phyloP scores from a whole-genome alignment of 2,888 invertebrate genomes.

The Drosophila colorata region DNA sequence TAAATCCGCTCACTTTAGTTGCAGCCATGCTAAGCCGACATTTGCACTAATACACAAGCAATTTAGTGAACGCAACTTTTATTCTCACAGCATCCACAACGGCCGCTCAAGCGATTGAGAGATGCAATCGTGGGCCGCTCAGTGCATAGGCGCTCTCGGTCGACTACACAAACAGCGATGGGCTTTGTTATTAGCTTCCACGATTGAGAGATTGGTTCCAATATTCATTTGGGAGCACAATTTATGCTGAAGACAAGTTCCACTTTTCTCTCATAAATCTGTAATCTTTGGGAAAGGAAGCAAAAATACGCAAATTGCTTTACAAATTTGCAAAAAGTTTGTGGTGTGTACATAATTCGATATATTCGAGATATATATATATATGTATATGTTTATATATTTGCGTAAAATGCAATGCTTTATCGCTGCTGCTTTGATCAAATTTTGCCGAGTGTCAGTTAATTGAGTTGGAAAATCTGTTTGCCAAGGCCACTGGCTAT shows the following conservation, averaged over 20 bases:
- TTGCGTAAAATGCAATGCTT: too few species aligned
- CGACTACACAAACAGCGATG: too few species aligned
- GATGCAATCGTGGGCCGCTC: too few species aligned
- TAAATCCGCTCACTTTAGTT: not conserved
- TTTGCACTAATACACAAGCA: not conserved
- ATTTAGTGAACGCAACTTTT: not conserved
- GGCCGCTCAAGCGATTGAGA: not conserved
- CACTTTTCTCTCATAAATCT: slow-evolving; percentile 1
- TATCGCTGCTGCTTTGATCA: too few species aligned
- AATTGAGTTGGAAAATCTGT: too few species aligned
- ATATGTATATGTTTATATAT: too few species aligned
- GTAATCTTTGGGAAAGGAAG: not conserved
- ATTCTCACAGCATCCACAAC: not conserved
- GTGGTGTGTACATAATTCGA: slow-evolving; percentile 30
- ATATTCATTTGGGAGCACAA: not conserved
- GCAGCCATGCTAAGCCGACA: not conserved
- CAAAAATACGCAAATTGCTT: slow-evolving; percentile 16
- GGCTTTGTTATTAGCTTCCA: too few species aligned
- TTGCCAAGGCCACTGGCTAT: slow-evolving; percentile 24
- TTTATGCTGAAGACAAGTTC: not conserved
- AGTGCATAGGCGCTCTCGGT: too few species aligned
- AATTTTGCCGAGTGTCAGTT: too few species aligned
- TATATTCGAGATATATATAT: too few species aligned
- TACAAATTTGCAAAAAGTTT: slow-evolving; percentile 42
- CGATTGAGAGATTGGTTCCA: too few species aligned